A percentile compares a stretch with the other conserved stretches of the same genome.
Evolutionary conservation across 2,888 invertebrate genomes (phyloP).

Genomic region (Spicauda simplicius): DNA sequence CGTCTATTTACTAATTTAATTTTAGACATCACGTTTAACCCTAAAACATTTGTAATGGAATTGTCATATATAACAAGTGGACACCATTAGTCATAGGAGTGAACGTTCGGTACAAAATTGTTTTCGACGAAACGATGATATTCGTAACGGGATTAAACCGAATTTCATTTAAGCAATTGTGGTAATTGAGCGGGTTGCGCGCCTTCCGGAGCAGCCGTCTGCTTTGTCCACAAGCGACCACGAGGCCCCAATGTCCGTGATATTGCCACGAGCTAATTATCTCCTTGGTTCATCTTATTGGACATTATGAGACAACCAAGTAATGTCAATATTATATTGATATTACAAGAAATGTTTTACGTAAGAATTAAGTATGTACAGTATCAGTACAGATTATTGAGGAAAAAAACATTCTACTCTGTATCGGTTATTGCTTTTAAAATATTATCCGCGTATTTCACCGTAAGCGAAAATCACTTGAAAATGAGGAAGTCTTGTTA

Average conservation of each 20-base stretch:
- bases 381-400: neutral
- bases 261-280: conserved; percentile 42
- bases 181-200: conserved; percentile 75
- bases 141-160: conserved; percentile 56
- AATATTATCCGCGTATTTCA: neutral
- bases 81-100: neutral
- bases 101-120: neutral
- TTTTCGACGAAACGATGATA: conserved; percentile 11
- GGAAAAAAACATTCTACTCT: neutral
- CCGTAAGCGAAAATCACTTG: neutral
- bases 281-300: neutral
- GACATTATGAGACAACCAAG: neutral
- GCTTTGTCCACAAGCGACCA: conserved; percentile 54
- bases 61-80: too few relatives aligned
- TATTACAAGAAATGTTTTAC: neutral
- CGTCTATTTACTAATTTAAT: too few relatives aligned
- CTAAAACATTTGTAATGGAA: too few relatives aligned
- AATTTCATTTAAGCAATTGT: conserved; percentile 83
- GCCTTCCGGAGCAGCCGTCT: conserved; percentile 72
- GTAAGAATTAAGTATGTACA: neutral
- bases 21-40: too few relatives aligned
- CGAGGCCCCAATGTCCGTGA: conserved; percentile 30
- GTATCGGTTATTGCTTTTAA: neutral
- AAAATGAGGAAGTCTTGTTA: neutral
- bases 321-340: neutral